Evolutionary conservation across 2,797 vertebrate species (phyloP).

Genomic region (Cuculus canorus): DNA sequence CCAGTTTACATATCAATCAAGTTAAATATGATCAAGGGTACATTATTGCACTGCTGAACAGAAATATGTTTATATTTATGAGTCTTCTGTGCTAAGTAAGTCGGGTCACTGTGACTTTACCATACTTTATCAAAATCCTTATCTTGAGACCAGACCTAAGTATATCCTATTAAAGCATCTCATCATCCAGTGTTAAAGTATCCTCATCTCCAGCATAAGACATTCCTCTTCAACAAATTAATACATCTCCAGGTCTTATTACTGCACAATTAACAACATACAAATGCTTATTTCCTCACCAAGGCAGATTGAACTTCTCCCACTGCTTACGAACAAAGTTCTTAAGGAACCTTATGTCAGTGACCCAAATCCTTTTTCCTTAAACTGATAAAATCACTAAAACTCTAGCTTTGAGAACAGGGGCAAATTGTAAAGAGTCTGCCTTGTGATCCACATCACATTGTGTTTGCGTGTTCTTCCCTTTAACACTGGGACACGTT

Average conservation of each 20-base stretch:
- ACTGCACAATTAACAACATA: background rate
- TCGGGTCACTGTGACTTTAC: background rate
- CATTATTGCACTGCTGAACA: background rate
- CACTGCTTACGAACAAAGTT: background rate
- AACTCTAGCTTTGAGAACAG: background rate
- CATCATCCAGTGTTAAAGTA: background rate
- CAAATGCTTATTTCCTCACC: constrained; percentile 1
- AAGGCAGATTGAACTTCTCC: background rate
- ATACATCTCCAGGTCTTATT: background rate
- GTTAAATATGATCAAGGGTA: background rate
- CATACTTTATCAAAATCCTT: background rate
- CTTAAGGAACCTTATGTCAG: background rate
- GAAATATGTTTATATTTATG: constrained; percentile 7
- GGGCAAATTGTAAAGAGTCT: background rate
- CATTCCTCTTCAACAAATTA: background rate
- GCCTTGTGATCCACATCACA: background rate
- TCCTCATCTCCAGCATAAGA: background rate
- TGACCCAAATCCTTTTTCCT: background rate
- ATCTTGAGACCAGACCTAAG: background rate
- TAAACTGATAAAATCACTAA: background rate
- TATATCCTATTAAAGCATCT: background rate
- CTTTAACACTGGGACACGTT: background rate
- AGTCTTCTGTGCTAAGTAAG: background rate
- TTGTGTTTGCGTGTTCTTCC: accelerated
- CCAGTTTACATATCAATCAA: background rate